A percentile compares a stretch with the other conserved stretches of the same genome.
Evolutionary conservation across 2,113 vertebrate genomes (phyloP).

Genomic region (Semnornis frantzii): DNA sequence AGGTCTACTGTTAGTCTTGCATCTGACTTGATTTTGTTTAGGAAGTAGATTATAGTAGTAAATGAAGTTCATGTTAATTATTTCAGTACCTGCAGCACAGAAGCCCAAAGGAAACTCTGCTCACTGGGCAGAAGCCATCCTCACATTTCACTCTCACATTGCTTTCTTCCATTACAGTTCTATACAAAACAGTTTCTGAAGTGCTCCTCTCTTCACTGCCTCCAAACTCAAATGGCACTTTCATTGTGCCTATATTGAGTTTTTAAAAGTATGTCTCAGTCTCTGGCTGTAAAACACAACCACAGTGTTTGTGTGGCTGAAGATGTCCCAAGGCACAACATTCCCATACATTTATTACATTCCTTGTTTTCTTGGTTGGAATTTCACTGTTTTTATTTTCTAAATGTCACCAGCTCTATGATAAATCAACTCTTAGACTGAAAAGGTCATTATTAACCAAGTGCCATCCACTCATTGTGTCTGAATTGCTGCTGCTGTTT

Average conservation of each 20-base stretch:
- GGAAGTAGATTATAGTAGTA: background rate
- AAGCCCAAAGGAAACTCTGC: background rate
- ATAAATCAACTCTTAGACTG: background rate
- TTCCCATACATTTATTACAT: background rate
- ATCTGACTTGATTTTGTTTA: background rate
- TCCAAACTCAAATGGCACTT: background rate
- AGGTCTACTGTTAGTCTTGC: background rate
- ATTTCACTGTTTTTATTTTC: background rate
- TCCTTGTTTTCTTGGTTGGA: background rate
- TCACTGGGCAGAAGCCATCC: background rate
- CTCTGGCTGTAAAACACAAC: background rate
- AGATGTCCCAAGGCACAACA: background rate
- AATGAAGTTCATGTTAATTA: background rate
- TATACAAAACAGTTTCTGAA: background rate
- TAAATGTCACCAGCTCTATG: background rate
- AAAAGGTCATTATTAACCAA: background rate
- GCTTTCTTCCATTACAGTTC: background rate
- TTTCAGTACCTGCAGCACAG: background rate
- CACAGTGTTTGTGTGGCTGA: background rate
- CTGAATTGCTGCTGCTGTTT: background rate
- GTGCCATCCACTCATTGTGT: background rate
- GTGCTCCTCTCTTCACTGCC: background rate
- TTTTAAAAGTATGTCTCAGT: background rate
- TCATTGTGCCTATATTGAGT: background rate
- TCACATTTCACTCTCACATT: background rate